Base-by-base conservation (phyloP, 2,888 invertebrate genomes). In the Noctua janthe region DNA sequence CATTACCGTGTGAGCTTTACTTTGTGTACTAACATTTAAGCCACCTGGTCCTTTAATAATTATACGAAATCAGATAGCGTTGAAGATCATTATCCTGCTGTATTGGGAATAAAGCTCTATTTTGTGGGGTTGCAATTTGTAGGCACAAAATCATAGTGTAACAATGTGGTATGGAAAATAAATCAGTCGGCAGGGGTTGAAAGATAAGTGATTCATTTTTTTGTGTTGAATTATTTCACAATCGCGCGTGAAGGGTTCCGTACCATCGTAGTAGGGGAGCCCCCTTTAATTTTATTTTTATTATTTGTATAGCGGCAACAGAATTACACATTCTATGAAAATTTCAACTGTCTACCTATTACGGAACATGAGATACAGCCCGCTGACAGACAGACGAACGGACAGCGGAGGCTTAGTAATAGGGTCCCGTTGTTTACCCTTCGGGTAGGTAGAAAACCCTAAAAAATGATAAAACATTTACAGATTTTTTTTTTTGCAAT, bases 21-120 rank as follows among this genome's bases (percentile, higher is more conserved):
- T 85, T 84, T 85, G 74, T 88, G 54, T 84, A 73, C 67, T 81
- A 82, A 79, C 69, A 71, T 56, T 69, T 69, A 8, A 15, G 71
- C 80, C 78, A 83, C 64, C 67, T 70, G 78, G 76, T 70, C 43
- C 47, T 66, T 85, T 80, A n/a, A 72, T 78, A n/a, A 72, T 78
- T 64, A 39, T 70, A 71, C 5, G 54, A 20, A 70, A 74, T 80
- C 72, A 23, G 78, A 81, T 71, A 76, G 23, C 23, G 2, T 49
- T 54, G 6, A 59, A 59, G 49, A 62, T 62, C 51, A 47, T 51
- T 11, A 20, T 67, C 71, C n/a, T 59, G 23, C 23, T 35, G 39
- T 56, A 72, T 49, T 64, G 56, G 56, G 39, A 71, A 10, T 43
- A 70, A 39, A 66, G 3, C 47, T 70, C 74, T 78, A 71, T 79